Percentiles rank a stretch among this genome's conserved stretches.
Evolutionary conservation across 1,140 invertebrate species (phyloP).

Genomic region (Limonius californicus): DNA sequence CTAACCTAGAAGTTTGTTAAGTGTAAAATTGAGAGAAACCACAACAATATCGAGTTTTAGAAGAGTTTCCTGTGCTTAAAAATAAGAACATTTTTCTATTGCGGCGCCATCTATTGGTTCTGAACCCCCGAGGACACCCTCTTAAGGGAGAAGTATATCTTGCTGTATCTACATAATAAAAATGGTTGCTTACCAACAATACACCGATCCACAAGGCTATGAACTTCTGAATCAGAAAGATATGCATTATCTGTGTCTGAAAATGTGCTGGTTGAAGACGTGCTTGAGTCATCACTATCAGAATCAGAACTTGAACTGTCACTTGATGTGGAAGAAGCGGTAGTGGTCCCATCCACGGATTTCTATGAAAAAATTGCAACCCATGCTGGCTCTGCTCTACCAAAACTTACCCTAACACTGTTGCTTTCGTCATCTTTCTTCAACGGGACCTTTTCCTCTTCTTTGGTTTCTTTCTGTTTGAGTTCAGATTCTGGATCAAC

Average conservation of each 20-base stretch:
- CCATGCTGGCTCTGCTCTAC: no score
- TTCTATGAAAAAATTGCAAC: constrained; percentile 8
- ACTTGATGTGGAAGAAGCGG: constrained; percentile 24
- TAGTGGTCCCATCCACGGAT: constrained; percentile 19
- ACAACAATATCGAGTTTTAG: no score
- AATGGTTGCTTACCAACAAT: constrained; percentile 44
- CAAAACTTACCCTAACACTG: no score
- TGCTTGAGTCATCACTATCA: constrained; percentile 40
- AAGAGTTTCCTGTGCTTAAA: no score
- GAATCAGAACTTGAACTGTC: constrained; percentile 37
- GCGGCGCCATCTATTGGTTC: no score
- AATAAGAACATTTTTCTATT: no score
- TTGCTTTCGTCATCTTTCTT: not conserved
- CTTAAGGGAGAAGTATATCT: not conserved
- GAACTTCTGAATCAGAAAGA: constrained; percentile 39
- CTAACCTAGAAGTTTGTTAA: no score
- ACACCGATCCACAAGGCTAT: constrained; percentile 40
- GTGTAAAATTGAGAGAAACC: no score
- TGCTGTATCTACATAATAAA: constrained; percentile 12
- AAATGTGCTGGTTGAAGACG: constrained; percentile 32
- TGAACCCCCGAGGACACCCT: not conserved
- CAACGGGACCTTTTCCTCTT: not conserved
- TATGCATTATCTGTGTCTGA: constrained; percentile 35
- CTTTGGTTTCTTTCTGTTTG: not conserved
- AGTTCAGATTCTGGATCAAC: constrained; percentile 19